A percentile compares a stretch with the other conserved stretches of the same genome.
phyloP scores from a whole-genome alignment of 2,113 vertebrate species.

The Stercorarius parasiticus region DNA sequence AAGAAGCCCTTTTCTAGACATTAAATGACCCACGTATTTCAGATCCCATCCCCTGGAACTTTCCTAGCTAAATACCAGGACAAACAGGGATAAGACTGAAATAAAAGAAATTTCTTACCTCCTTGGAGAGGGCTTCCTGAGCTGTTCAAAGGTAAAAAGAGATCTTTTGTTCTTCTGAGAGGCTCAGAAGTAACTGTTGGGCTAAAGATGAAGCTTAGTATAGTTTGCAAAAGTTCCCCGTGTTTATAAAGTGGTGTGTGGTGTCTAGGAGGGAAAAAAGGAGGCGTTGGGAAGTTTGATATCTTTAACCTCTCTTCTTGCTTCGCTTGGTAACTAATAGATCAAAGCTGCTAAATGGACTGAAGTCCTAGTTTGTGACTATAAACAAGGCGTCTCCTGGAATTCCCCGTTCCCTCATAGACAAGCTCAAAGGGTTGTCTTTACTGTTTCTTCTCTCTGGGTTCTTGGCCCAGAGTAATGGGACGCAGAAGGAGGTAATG shows the following conservation, averaged over 20 bases:
- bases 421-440: neutral
- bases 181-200: neutral
- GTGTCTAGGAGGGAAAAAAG: neutral
- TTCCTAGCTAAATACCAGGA: neutral
- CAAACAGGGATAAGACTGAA: neutral
- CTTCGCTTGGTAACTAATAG: neutral
- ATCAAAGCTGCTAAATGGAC: neutral
- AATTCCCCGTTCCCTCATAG: neutral
- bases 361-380: neutral
- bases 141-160: neutral
- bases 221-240: neutral
- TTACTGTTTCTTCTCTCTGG: neutral
- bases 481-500: neutral
- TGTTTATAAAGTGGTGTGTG: neutral
- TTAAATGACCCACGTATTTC: neutral
- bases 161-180: neutral
- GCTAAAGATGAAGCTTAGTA: neutral
- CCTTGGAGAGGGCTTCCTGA: neutral
- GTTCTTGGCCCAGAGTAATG: neutral
- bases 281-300: neutral
- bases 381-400: neutral
- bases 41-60: neutral
- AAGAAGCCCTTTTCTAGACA: neutral
- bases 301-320: neutral
- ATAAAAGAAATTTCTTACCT: constrained; percentile 14